These are phyloP conservation scores for Andrena haemorrhoa DNA, from an alignment of 2,888 invertebrate species.

Conservation along the genomic window DNA sequence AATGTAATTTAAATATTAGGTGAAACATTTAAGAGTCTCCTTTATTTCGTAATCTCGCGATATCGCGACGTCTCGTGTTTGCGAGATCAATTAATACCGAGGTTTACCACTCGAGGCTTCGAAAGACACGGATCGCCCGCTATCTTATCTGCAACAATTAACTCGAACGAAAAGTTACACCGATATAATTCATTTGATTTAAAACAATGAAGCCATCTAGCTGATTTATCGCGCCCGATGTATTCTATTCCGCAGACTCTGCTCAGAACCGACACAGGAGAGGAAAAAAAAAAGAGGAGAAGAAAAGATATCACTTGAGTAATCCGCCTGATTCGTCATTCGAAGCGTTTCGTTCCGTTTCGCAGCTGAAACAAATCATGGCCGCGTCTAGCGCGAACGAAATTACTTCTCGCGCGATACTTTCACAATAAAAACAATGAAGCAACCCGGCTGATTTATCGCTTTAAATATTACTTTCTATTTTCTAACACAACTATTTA, in stretches of 20 bases:
- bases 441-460: constrained; percentile 36
- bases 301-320: constrained; percentile 13
- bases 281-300: too few species aligned
- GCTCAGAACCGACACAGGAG: not conserved
- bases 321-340: constrained; percentile 29
- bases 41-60: not conserved
- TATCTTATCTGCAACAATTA: constrained; percentile 53
- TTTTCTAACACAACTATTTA: constrained; percentile 43
- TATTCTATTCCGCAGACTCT: not conserved
- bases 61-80: not conserved
- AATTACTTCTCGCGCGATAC: not conserved
- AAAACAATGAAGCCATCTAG: not conserved
- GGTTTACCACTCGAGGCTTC: constrained; percentile 13
- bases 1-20: too few species aligned
- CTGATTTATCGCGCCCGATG: constrained; percentile 8
- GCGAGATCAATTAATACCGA: constrained; percentile 4
- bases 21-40: too few species aligned
- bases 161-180: constrained; percentile 33
- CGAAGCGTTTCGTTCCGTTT: constrained; percentile 20
- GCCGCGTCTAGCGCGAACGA: constrained; percentile 1
- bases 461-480: constrained; percentile 51
- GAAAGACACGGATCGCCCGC: constrained; percentile 17
- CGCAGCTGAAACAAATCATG: constrained; percentile 28
- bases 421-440: constrained; percentile 47
- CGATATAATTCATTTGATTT: constrained; percentile 9